Conservation (phyloP, 2,888 invertebrate genomes). For the Loripinus fragilis region DNA sequence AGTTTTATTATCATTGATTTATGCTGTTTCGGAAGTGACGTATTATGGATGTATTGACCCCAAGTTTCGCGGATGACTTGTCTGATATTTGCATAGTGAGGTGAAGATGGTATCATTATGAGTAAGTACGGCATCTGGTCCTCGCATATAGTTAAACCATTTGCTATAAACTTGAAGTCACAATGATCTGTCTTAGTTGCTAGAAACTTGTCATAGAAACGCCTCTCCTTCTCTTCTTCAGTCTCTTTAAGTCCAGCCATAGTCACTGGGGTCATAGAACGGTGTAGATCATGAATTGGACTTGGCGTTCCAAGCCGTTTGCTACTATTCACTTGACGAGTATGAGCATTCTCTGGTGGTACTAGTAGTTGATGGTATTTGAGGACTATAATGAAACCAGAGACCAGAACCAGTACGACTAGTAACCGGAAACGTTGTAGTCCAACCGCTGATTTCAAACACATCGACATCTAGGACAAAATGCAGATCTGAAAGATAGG, state of each 20-base stretch:
- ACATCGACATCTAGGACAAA: too few relatives aligned
- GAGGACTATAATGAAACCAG: too few relatives aligned
- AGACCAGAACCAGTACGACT: too few relatives aligned
- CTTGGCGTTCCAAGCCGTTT: too few relatives aligned
- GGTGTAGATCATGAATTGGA: too few relatives aligned
- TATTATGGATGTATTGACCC: conserved; percentile 54
- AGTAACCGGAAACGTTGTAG: too few relatives aligned
- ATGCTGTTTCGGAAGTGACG: conserved; percentile 26
- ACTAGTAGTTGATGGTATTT: too few relatives aligned
- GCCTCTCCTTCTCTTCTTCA: neutral
- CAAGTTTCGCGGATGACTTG: conserved; percentile 66
- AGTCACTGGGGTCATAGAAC: too few relatives aligned
- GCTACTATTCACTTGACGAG: too few relatives aligned
- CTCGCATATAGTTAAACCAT: conserved; percentile 47
- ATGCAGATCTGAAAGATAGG: too few relatives aligned
- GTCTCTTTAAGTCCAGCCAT: neutral
- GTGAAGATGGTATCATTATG: conserved; percentile 61
- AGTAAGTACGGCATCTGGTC: conserved; percentile 50
- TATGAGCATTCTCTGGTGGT: too few relatives aligned
- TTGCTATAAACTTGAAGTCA: conserved; percentile 41
- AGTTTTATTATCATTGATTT: conserved; percentile 40
- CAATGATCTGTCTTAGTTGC: conserved; percentile 52
- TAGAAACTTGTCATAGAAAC: conserved; percentile 51
- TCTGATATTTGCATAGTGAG: conserved; percentile 53
- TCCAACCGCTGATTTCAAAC: too few relatives aligned